phyloP scores from a whole-genome alignment of 2,113 vertebrate genomes.

The Malurus alboscapulatus region DNA sequence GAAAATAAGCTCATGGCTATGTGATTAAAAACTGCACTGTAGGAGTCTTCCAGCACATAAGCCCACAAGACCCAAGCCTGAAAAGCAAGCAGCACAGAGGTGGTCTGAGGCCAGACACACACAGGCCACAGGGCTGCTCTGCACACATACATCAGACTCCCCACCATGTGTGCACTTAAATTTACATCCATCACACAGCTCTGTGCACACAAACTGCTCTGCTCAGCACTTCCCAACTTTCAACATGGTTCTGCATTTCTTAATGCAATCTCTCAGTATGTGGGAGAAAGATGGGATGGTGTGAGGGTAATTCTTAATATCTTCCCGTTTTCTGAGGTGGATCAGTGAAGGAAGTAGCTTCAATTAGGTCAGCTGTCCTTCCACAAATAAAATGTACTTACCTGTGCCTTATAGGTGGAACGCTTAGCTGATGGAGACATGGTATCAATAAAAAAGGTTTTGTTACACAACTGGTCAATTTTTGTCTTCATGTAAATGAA shows the following conservation, averaged over 20 bases:
- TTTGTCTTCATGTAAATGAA: background rate
- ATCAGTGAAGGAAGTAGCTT: background rate
- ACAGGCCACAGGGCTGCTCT: background rate
- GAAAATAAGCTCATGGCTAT: background rate
- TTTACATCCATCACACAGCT: background rate
- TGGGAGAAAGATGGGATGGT: rapidly evolving
- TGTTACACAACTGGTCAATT: background rate
- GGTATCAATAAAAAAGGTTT: background rate
- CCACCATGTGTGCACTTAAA: rapidly evolving
- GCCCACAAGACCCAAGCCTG: background rate
- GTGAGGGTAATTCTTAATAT: background rate
- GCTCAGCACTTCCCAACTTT: background rate
- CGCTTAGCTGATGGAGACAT: background rate
- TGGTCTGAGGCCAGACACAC: background rate
- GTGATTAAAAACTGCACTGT: background rate
- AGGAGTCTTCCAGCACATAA: background rate
- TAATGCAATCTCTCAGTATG: background rate
- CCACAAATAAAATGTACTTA: background rate
- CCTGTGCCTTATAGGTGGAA: rapidly evolving
- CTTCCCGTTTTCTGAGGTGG: background rate
- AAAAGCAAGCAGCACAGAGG: background rate
- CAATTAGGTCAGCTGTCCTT: background rate
- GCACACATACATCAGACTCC: background rate
- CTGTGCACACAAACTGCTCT: background rate
- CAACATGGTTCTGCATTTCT: background rate